Evolutionary conservation across 2,797 vertebrate genomes (phyloP).

Genomic region (Pampus argenteus): DNA sequence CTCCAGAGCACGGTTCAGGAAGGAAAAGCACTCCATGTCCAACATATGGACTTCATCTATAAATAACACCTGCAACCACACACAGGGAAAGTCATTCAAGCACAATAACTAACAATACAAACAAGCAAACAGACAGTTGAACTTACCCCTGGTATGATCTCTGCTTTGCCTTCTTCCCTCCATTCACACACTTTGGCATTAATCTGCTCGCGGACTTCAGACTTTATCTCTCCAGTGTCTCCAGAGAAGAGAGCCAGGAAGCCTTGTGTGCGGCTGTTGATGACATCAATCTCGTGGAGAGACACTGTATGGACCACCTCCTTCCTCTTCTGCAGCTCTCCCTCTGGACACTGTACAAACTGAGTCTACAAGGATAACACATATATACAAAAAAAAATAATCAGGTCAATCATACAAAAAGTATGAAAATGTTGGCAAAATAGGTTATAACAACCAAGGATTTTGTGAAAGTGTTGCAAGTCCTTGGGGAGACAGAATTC

Average conservation of each 20-base stretch:
- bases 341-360: constrained; percentile 96
- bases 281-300: constrained; percentile 96
- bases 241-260: constrained; percentile 96
- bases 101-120: background rate
- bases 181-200: constrained; percentile 97
- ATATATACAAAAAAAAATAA: background rate
- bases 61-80: constrained; percentile 89
- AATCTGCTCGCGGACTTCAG: constrained; percentile 96
- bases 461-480: too few species aligned
- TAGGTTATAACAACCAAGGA: too few species aligned
- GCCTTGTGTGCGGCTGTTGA: constrained; percentile 96
- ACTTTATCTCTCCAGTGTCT: constrained; percentile 96
- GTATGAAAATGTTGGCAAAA: too few species aligned
- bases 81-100: background rate
- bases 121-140: background rate
- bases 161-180: constrained; percentile 96
- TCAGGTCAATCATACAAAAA: background rate
- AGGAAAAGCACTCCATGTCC: constrained; percentile 98
- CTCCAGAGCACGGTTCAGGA: constrained; percentile 95
- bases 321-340: constrained; percentile 96
- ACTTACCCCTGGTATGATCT: constrained; percentile 94
- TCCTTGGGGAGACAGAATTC: too few species aligned
- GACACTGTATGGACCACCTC: constrained; percentile 96
- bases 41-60: constrained; percentile 97
- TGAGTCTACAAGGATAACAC: constrained; percentile 84